Evolutionary conservation across 2,113 vertebrate species (phyloP).

Genomic region (Rutilus rutilus): DNA sequence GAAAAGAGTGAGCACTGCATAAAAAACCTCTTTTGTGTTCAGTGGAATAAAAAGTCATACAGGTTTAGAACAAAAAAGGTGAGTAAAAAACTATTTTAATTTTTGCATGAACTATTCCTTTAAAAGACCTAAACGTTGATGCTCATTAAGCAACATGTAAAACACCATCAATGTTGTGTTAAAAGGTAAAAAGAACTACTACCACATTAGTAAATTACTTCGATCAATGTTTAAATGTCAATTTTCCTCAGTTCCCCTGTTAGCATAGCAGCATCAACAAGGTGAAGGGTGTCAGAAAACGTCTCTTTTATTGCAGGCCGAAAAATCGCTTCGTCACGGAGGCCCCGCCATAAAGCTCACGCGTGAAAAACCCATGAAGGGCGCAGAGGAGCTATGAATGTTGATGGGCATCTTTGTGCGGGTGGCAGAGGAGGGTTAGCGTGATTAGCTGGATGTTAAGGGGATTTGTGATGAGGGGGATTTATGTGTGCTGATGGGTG

Average conservation of each 20-base stretch:
- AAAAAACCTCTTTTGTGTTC: neutral
- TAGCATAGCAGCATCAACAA: neutral
- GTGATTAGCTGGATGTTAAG: constrained; percentile 82
- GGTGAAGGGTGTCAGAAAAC: neutral
- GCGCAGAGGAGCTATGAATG: constrained; percentile 78
- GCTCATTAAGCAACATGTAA: too few relatives aligned
- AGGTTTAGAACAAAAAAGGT: neutral
- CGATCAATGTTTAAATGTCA: neutral
- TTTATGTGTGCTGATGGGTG: constrained; percentile 81
- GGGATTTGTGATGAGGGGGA: constrained; percentile 81
- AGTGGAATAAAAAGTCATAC: neutral
- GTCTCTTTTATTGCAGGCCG: neutral
- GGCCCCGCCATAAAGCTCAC: constrained; percentile 60
- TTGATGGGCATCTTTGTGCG: constrained; percentile 80
- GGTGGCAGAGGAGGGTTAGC: constrained; percentile 76
- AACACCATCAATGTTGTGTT: neutral
- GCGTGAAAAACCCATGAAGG: constrained; percentile 46
- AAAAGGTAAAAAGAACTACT: neutral
- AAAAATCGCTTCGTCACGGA: neutral
- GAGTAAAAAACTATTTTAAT: neutral
- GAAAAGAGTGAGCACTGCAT: neutral
- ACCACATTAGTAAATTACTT: constrained; percentile 1
- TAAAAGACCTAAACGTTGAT: neutral
- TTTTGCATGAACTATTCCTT: neutral
- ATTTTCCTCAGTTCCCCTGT: neutral